Base-by-base conservation (phyloP, 1,140 invertebrate genomes). In the Philopotamus ludificatus region DNA sequence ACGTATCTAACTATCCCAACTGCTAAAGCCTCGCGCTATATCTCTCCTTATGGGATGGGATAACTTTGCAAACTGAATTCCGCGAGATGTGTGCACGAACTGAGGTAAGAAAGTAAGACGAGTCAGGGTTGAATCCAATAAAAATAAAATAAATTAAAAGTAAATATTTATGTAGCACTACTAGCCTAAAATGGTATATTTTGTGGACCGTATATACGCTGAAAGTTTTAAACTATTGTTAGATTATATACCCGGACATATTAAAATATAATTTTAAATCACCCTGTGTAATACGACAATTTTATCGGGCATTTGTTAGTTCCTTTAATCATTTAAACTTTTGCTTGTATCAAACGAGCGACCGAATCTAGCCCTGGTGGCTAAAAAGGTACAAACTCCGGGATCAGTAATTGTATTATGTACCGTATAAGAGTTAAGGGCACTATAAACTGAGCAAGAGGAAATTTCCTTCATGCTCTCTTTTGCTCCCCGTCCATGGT, bases 41-140 rank as follows among this genome's bases (percentile, higher is more conserved):
- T 42, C 20, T 26, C 42, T 16, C 63, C 55, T 53, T 50, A 23
- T 58, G 54, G 49, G 34, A 51, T 41, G 54, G 63, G 54, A 41
- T 60, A 65, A 65, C 55, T 65, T 65, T 51, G 54, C 44, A 65
- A 65, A 65, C 63, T 65, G 63, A 59, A 65, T 65, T 65, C 63
- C 28, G 63, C 34, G 63, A 65, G 53, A 58, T 65, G 63, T 49
- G 21, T 49, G 41, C 12, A 3, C n/a, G 23, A 2, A 10, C 44
- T 39, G 34, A 55, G 50, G 20, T 39, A 54, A 44, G 57, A 44
- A 59, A 59, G 16, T 45, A 57, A 57, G 34, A 26, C 20, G n/a
- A 28, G n/a, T 8, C 34, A 59, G 57, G 41, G 57, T 21, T 41
- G 41, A 18, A 59, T 2, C 16, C 10, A 47, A 47, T 39, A 39